Evolutionary conservation across 2,888 invertebrate genomes (phyloP).

Genomic region (Helobdella robusta): DNA sequence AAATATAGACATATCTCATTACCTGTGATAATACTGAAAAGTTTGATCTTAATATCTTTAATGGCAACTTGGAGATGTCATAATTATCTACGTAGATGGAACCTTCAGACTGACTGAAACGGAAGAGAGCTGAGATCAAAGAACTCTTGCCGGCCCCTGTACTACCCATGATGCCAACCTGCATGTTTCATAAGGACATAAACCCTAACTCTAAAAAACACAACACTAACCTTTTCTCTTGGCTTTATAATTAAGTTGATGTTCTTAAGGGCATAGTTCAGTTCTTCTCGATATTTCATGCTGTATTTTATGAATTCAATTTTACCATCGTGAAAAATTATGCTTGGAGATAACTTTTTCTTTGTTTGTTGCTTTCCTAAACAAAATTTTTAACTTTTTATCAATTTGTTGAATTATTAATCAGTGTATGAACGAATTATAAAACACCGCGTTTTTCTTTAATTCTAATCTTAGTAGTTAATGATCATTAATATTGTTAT

Average conservation of each 20-base stretch:
- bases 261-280: slow-evolving; percentile 37
- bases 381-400: too few species aligned
- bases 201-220: too few species aligned
- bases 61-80: slow-evolving; percentile 36
- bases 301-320: slow-evolving; percentile 63
- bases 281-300: slow-evolving; percentile 37
- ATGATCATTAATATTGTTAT: not conserved
- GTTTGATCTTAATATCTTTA: slow-evolving; percentile 38
- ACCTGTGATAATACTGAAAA: slow-evolving; percentile 51
- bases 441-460: not conserved
- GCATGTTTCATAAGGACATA: too few species aligned
- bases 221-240: slow-evolving; percentile 38
- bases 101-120: slow-evolving; percentile 30
- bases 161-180: slow-evolving; percentile 32
- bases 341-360: slow-evolving; percentile 26
- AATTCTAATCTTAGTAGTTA: not conserved
- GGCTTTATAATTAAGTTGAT: slow-evolving; percentile 31
- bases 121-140: slow-evolving; percentile 30
- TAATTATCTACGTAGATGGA: slow-evolving; percentile 41
- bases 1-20: too few species aligned
- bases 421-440: not conserved
- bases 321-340: slow-evolving; percentile 67
- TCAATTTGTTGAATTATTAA: too few species aligned
- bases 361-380: slow-evolving; percentile 34
- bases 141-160: slow-evolving; percentile 34